Evolutionary conservation across 2,888 invertebrate species (phyloP).

Genomic region (Glaucopsyche alexis): DNA sequence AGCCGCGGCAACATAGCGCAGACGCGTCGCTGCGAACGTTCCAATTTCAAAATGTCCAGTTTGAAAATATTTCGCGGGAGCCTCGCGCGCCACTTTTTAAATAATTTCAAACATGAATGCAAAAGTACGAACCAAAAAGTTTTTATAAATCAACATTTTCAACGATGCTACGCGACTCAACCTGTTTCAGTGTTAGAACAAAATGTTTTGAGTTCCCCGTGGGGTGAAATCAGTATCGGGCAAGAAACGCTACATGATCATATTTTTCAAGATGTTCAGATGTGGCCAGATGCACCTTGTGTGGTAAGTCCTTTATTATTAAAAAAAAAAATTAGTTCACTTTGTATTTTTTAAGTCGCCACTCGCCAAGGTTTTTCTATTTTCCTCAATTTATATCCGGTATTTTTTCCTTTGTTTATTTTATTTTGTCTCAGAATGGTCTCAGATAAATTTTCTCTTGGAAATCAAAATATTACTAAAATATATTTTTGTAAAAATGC

Average conservation of each 20-base stretch:
- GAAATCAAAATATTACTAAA: too few species aligned
- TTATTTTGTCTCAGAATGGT: not conserved
- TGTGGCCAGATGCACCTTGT: slow-evolving; percentile 81
- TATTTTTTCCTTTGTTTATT: not conserved
- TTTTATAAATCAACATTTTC: slow-evolving; percentile 36
- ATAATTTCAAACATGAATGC: slow-evolving; percentile 48
- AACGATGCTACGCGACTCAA: slow-evolving; percentile 59
- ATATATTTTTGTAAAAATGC: too few species aligned
- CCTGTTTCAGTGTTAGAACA: slow-evolving; percentile 56
- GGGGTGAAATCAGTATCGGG: slow-evolving; percentile 77
- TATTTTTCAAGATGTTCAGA: slow-evolving; percentile 78
- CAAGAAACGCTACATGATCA: slow-evolving; percentile 80
- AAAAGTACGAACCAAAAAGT: slow-evolving; percentile 39
- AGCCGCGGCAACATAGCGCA: slow-evolving; percentile 53
- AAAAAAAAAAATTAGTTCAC: not conserved
- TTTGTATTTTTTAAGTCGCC: not conserved
- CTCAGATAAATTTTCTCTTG: not conserved
- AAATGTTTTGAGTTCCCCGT: slow-evolving; percentile 62
- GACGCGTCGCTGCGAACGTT: slow-evolving; percentile 57
- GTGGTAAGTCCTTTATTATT: slow-evolving; percentile 76
- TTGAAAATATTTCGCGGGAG: slow-evolving; percentile 73
- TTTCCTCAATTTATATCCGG: not conserved
- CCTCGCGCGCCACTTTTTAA: slow-evolving; percentile 63
- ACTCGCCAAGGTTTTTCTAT: not conserved
- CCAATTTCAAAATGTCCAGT: slow-evolving; percentile 62